Conservation (phyloP, 1,140 invertebrate species). For the Mactra quadrangularis region DNA sequence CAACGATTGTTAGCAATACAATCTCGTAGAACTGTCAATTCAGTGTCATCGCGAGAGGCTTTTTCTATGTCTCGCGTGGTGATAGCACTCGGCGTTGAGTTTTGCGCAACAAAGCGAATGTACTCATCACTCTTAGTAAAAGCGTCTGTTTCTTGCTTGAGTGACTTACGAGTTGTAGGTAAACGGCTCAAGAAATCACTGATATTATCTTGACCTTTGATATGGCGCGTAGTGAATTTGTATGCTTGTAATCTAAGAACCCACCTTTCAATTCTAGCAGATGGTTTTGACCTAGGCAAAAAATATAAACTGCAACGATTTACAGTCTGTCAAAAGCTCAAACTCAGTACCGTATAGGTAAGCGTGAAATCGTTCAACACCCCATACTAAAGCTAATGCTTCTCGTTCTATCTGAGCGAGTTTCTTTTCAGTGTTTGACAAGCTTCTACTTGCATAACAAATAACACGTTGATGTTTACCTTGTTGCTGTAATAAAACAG, state of each 20-base stretch:
- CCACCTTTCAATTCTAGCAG: slow-evolving; percentile 61
- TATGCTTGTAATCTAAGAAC: slow-evolving; percentile 57
- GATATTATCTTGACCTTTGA: slow-evolving; percentile 63
- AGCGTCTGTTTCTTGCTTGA: no score
- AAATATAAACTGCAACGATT: no score
- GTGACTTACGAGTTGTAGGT: slow-evolving; percentile 19
- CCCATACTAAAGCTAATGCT: no score
- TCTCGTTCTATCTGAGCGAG: no score
- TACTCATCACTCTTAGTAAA: neutral
- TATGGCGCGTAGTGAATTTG: slow-evolving; percentile 61
- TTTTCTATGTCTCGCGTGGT: slow-evolving; percentile 28
- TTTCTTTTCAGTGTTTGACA: no score
- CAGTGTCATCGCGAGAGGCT: neutral
- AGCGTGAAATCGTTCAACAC: slow-evolving; percentile 81
- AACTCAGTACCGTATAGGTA: slow-evolving; percentile 80
- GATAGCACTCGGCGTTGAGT: slow-evolving; percentile 44
- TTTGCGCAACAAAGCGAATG: slow-evolving; percentile 18
- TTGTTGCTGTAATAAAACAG: no score
- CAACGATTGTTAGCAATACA: neutral
- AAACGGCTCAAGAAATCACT: slow-evolving; percentile 26
- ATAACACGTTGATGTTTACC: slow-evolving; percentile 49
- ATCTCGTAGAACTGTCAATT: neutral
- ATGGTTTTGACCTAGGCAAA: neutral
- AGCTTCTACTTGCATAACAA: no score
- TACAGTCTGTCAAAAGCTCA: slow-evolving; percentile 75